Evolutionary conservation across 2,888 invertebrate genomes (phyloP), one percentile per base, ranked within the genome.

Genomic region (Belgica antarctica): DNA sequence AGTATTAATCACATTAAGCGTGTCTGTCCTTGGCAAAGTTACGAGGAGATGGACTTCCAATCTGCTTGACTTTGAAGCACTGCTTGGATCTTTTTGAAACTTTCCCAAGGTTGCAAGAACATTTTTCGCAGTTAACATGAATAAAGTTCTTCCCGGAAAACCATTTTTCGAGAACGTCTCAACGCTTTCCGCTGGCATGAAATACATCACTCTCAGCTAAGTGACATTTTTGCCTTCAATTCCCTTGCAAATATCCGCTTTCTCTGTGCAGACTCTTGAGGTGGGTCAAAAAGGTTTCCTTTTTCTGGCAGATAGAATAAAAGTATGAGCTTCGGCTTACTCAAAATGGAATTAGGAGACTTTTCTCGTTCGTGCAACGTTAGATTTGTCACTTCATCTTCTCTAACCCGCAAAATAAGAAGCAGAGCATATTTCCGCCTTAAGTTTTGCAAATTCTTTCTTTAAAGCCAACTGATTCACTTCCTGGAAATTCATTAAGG

Each of bases 201-300:
- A 10, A 5, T 7, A 5, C 46, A 46, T 46, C 46, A 46, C 46
- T 46, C 46, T 12, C 7, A 46, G 12, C n/a, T 22, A 8, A 22
- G 22, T 52, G 52, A 19, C 52, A 52, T 17, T 52, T 31, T 52
- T 52, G 7, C 12, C 17, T 17, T 10, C 7, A 3, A n/a, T 22
- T 52, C 52, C 52, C 22, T 52, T n/a, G 2, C 19, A 52, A 22
- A 52, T 2, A 52, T 19, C 4, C 52, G n/a, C 41, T 41, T 41
- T 41, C 22, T 52, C 52, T n/a, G n/a, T n/a, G n/a, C 22, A 22
- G n/a, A 52, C 19, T 22, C 22, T 52, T 52, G 52, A 52, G 22
- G 3, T 52, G 52, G 52, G 52, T 52, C 52, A 52, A 52, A 52
- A 52, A 3, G 52, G 52, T 17, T 52, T 52, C 12, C 52, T 22